Evolutionary conservation across 2,113 vertebrate species (phyloP).

Genomic region (Thryonomys swinderianus): DNA sequence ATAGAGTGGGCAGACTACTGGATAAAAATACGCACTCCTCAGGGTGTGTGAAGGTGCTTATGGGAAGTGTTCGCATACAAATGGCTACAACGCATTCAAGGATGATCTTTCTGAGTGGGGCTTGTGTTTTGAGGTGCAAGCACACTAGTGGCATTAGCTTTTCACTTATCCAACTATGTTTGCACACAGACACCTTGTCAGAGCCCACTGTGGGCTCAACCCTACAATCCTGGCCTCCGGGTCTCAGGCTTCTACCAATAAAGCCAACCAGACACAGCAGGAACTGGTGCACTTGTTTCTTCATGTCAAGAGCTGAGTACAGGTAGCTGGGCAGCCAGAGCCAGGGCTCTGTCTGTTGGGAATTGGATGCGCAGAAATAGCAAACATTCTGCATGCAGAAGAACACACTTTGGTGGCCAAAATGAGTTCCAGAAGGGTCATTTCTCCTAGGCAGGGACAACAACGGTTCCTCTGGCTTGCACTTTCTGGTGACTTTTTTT

Average conservation of each 20-base stretch:
- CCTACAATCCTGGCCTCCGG: background rate
- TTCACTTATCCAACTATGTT: background rate
- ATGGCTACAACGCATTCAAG: background rate
- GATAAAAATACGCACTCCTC: background rate
- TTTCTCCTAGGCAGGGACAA: background rate
- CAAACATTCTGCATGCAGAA: background rate
- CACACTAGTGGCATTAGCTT: background rate
- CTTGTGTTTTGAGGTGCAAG: background rate
- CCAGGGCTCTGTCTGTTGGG: background rate
- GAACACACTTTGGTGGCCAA: background rate
- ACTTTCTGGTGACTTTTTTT: background rate
- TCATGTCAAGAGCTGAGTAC: background rate
- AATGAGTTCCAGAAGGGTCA: background rate
- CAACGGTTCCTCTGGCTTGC: background rate
- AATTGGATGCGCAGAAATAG: background rate
- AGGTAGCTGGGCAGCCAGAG: background rate
- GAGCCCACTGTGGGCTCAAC: background rate
- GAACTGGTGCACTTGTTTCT: background rate
- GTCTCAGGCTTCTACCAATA: background rate
- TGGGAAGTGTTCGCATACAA: rapidly evolving
- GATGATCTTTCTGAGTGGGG: background rate
- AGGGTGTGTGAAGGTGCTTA: background rate
- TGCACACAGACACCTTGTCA: background rate
- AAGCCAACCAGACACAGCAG: background rate
- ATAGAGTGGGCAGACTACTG: too few species aligned